These are phyloP conservation scores for Hystrix brachyura DNA, from an alignment of 2,113 vertebrate species.

Conservation along the genomic window DNA sequence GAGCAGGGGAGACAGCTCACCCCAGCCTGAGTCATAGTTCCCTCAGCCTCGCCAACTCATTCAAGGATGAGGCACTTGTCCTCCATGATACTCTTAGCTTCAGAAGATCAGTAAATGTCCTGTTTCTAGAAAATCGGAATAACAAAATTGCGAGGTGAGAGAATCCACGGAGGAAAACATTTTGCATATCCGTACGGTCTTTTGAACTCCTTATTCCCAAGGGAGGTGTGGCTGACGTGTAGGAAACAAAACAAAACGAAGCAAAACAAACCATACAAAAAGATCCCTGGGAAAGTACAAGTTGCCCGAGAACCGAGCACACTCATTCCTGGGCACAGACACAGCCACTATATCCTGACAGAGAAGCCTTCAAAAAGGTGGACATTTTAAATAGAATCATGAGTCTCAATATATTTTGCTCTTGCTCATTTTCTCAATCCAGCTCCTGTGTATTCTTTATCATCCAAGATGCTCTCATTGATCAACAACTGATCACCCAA, in stretches of 20 bases:
- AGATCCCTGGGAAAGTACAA: neutral
- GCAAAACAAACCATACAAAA: neutral
- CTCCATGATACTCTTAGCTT: neutral
- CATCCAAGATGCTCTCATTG: neutral
- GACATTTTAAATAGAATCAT: neutral
- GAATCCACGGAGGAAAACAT: neutral
- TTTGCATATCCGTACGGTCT: neutral
- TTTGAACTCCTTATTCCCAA: neutral
- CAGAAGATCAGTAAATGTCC: neutral
- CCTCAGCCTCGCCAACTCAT: neutral
- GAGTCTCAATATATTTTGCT: neutral
- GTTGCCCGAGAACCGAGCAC: neutral
- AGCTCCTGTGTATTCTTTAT: neutral
- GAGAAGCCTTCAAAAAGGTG: neutral
- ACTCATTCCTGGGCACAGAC: neutral
- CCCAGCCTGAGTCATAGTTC: neutral
- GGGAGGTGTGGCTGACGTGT: neutral
- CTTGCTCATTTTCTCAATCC: neutral
- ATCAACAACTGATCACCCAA: neutral
- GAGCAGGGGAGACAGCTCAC: neutral
- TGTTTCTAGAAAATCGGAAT: neutral
- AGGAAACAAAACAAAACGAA: neutral
- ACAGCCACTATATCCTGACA: neutral
- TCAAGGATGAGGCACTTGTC: neutral
- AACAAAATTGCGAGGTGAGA: slow-evolving; percentile 11